Conservation (phyloP, 2,888 invertebrate species). For the Heliothis peltigera region DNA sequence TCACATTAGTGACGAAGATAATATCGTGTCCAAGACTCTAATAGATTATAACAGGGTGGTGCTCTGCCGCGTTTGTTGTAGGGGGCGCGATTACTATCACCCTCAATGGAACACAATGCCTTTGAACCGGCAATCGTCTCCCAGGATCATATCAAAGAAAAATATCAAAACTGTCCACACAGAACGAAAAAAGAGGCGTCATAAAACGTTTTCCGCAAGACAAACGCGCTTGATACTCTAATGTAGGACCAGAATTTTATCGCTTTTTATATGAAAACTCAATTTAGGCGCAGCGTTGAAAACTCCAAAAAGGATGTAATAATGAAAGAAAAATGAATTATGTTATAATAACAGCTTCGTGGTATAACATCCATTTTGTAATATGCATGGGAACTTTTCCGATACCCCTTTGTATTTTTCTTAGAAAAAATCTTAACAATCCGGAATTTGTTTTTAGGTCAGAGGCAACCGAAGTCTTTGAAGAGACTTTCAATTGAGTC, state of each 20-base stretch:
- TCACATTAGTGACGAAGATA: slow-evolving; percentile 23
- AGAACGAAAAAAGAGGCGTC: slow-evolving; percentile 40
- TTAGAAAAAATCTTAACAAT: slow-evolving; percentile 59
- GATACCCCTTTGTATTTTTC: slow-evolving; percentile 57
- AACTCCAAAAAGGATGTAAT: slow-evolving; percentile 56
- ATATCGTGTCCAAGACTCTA: slow-evolving; percentile 29
- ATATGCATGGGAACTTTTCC: slow-evolving; percentile 37
- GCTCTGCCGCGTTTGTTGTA: slow-evolving; percentile 65
- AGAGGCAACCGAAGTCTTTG: slow-evolving; percentile 43
- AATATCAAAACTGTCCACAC: slow-evolving; percentile 69
- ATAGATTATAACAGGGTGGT: slow-evolving; percentile 54
- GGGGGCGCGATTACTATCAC: slow-evolving; percentile 67
- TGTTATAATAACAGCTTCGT: slow-evolving; percentile 63
- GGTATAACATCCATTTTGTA: slow-evolving; percentile 59
- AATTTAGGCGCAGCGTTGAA: slow-evolving; percentile 50
- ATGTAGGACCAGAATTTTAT: slow-evolving; percentile 44
- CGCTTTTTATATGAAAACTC: slow-evolving; percentile 30
- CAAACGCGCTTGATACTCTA: slow-evolving; percentile 58
- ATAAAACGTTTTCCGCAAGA: slow-evolving; percentile 62
- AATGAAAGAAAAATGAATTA: slow-evolving; percentile 60
- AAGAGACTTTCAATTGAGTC: slow-evolving; percentile 64
- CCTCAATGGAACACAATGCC: slow-evolving; percentile 69
- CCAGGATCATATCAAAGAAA: slow-evolving; percentile 69
- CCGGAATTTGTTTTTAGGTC: slow-evolving; percentile 62
- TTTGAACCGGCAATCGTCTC: slow-evolving; percentile 67